Percentiles rank a stretch among this genome's conserved stretches.
phyloP scores from a whole-genome alignment of 2,888 invertebrate genomes.

The Coelogynopora nodosa region DNA sequence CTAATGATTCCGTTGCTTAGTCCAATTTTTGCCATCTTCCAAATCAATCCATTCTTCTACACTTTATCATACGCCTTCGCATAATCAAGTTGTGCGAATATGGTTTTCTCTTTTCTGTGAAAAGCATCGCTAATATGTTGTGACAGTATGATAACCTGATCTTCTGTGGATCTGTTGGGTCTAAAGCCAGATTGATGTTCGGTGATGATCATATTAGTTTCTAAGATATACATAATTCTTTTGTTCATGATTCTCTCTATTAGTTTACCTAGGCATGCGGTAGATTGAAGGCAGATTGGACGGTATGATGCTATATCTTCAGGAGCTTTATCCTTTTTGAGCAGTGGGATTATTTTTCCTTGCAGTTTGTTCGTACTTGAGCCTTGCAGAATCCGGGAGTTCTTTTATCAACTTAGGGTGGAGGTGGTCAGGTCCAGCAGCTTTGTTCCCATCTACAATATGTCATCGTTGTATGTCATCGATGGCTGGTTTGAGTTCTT shows the following conservation, averaged over 20 bases:
- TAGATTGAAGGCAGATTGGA: neutral
- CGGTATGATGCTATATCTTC: neutral
- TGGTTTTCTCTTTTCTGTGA: neutral
- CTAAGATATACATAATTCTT: neutral
- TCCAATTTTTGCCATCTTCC: neutral
- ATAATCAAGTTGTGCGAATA: neutral
- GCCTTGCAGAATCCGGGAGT: neutral
- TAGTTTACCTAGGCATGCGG: neutral
- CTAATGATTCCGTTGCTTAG: neutral
- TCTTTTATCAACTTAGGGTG: neutral
- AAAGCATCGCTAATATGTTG: conserved; percentile 5
- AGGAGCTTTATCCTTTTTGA: neutral
- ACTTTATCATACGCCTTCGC: neutral
- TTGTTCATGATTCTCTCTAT: neutral
- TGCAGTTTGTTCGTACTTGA: neutral
- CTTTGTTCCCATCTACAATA: neutral
- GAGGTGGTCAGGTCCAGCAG: neutral
- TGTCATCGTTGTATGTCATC: too few relatives aligned
- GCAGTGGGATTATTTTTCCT: neutral
- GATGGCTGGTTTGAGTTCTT: neutral
- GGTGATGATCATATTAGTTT: neutral
- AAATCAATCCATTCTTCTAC: neutral
- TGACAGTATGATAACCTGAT: neutral
- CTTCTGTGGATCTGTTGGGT: conserved; percentile 10
- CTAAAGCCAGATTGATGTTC: neutral